Evolutionary conservation across 1,140 invertebrate genomes (phyloP).

Genomic region (Saxidomus purpurata): DNA sequence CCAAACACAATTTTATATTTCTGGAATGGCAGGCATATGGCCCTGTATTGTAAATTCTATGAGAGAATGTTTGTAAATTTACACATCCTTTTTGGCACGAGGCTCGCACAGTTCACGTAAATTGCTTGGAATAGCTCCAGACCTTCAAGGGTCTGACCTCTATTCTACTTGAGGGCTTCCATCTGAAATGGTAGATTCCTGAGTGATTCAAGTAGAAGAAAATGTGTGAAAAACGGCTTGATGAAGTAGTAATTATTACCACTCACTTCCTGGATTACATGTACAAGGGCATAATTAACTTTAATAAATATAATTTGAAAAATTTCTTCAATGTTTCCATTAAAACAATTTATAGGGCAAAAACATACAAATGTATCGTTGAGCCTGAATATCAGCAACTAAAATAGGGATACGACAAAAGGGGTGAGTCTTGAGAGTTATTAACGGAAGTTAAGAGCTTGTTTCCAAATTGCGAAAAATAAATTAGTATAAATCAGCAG

Average conservation of each 20-base stretch:
- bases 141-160: constrained; percentile 31
- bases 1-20: neutral
- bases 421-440: too few species aligned
- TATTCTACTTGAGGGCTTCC: constrained; percentile 11
- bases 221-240: constrained; percentile 30
- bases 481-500: too few species aligned
- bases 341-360: too few species aligned
- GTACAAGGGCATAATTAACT: neutral
- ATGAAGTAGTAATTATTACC: neutral
- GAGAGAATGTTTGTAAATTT: constrained; percentile 49
- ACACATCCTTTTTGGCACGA: constrained; percentile 50
- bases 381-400: too few species aligned
- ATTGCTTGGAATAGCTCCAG: constrained; percentile 56
- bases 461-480: too few species aligned
- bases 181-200: neutral
- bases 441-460: too few species aligned
- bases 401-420: too few species aligned
- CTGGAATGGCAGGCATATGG: neutral
- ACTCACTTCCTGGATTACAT: neutral
- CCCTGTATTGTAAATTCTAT: constrained; percentile 12
- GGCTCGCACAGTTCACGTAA: constrained; percentile 15
- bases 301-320: too few species aligned
- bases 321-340: too few species aligned
- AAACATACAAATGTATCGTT: too few species aligned
- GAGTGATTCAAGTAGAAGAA: neutral